These are phyloP conservation scores for Cistogaster globosa DNA, from an alignment of 2,888 invertebrate genomes.

Conservation along the genomic window DNA sequence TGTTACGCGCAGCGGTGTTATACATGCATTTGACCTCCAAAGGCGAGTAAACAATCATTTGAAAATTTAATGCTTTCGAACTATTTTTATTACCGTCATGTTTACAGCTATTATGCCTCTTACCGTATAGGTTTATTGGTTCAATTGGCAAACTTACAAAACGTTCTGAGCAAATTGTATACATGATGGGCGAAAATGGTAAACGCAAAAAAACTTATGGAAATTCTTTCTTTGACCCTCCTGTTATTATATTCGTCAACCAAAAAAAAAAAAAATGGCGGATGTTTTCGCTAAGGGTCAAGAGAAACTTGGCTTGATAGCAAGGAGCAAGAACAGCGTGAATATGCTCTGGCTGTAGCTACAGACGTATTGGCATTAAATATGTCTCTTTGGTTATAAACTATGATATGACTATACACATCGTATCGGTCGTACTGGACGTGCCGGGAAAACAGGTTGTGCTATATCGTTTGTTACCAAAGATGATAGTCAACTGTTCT, in stretches of 20 bases:
- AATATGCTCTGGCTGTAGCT: constrained; percentile 98
- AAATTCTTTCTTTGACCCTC: constrained; percentile 96
- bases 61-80: no score
- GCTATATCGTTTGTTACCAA: constrained; percentile 98
- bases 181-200: no score
- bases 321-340: constrained; percentile 99
- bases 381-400: constrained; percentile 99
- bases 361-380: constrained; percentile 99
- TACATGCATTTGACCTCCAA: no score
- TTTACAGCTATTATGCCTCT: constrained; percentile 99
- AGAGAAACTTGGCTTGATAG: constrained; percentile 98
- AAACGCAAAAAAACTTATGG: constrained; percentile 98
- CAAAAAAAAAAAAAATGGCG: constrained; percentile 99
- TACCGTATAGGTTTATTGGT: constrained; percentile 98
- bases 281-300: constrained; percentile 98
- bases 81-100: no score
- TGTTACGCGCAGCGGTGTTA: no score
- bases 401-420: constrained; percentile 99
- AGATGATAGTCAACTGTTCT: constrained; percentile 97
- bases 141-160: constrained; percentile 98
- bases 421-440: constrained; percentile 99
- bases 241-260: constrained; percentile 99
- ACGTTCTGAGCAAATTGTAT: constrained; percentile 98
- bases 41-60: no score
- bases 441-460: constrained; percentile 98